These are phyloP conservation scores for Amphipoea lucens DNA, from an alignment of 2,888 invertebrate species.

Conservation along the genomic window DNA sequence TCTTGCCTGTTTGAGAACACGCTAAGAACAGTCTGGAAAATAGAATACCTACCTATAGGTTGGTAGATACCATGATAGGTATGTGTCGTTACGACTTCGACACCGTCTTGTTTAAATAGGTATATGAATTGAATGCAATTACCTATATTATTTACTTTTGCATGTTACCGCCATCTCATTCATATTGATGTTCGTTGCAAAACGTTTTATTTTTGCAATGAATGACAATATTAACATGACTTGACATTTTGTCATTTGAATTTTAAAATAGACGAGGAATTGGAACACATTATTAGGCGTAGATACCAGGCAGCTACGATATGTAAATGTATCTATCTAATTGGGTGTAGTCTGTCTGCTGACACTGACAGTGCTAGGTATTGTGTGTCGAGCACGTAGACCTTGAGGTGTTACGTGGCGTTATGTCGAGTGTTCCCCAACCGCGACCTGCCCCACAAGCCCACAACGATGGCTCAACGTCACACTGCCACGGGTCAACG, in stretches of 20 bases:
- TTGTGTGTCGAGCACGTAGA: constrained; percentile 63
- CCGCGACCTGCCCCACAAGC: constrained; percentile 78
- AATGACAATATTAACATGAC: constrained; percentile 5
- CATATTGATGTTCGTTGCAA: constrained; percentile 26
- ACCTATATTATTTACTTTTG: constrained; percentile 16
- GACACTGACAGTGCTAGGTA: constrained; percentile 30
- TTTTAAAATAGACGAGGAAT: neutral
- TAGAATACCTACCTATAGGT: neutral
- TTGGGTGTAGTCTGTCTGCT: constrained; percentile 31
- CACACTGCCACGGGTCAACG: constrained; percentile 66
- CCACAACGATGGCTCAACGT: constrained; percentile 63
- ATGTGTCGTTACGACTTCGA: constrained; percentile 2
- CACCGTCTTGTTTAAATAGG: constrained; percentile 16
- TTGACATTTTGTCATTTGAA: constrained; percentile 1
- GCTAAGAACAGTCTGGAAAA: constrained; percentile 32
- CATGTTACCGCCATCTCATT: constrained; percentile 36
- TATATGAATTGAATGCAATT: constrained; percentile 26
- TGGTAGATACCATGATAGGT: neutral
- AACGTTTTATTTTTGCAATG: constrained; percentile 16
- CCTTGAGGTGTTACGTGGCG: constrained; percentile 69
- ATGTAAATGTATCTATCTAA: constrained; percentile 1
- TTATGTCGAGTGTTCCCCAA: constrained; percentile 68
- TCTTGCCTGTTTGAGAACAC: constrained; percentile 16
- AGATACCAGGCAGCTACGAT: neutral
- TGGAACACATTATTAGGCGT: neutral